Base-by-base conservation (phyloP, 64 coral and sea anemone species). In the Exaiptasia diaphana region DNA sequence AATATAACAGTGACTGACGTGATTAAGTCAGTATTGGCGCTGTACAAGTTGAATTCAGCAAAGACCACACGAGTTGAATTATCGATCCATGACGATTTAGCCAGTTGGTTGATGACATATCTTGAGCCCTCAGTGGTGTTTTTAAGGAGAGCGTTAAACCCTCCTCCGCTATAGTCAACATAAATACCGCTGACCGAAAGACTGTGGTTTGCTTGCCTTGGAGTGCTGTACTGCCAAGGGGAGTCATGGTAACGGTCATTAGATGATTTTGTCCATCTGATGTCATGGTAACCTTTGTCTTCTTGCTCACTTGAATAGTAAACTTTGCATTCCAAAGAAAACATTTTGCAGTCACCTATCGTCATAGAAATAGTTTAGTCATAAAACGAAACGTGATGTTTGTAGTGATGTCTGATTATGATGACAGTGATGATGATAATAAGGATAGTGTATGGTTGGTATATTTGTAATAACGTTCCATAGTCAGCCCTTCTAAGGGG, bases 121-220 rank as follows among this genome's bases (percentile, higher is more conserved):
- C 26, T 82, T 37, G 88, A 37, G 5, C 67, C 30, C 39, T 80
- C 33, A 9, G 41, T 55, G 49, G 71, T 64, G 15, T 41, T 74
- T 39, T 67, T 73, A 15, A 92, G 56, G 31, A 74, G 58, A 38
- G 85, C 69, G 1, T 63, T 45, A 53, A 64, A 92, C 4, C 90
- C 90, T 5, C 90, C 90, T 81, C 90, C 90, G n/a, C 67, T 59
- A 41, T 92, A 92, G 7, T 75, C 76, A 33, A 83, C 18, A 64
- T 79, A 82, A 17, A 6, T 64, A 26, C 54, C 90, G 18, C 45
- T 74, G 42, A 92, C 38, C 65, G 83, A 76, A 41, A 92, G 49
- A 17, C 57, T 80, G 31, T 92, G 90, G 21, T 82, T 79, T 1
- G 83, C 83, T 40, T 75, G 62, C 10, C 68, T 61, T 7, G 83